A percentile compares a stretch with the other conserved stretches of the same genome.
These are phyloP conservation scores for Micropterix aruncella DNA, from an alignment of 2,888 invertebrate species.

Conservation along the genomic window DNA sequence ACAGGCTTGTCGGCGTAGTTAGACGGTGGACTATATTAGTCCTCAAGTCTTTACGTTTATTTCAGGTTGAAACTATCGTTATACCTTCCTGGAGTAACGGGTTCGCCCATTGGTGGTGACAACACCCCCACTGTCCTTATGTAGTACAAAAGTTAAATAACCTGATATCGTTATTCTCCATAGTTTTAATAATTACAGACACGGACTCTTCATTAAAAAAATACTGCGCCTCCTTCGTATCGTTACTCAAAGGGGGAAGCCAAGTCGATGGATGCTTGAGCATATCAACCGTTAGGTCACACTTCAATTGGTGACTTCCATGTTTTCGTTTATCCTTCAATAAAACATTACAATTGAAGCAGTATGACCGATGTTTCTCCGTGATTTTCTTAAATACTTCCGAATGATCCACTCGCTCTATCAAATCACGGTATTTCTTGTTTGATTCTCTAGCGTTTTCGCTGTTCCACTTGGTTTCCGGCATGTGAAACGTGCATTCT, in stretches of 20 bases:
- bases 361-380: slow-evolving; percentile 43
- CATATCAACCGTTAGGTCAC: slow-evolving; percentile 39
- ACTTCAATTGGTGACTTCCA: slow-evolving; percentile 36
- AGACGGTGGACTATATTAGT: no score
- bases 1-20: no score
- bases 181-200: slow-evolving; percentile 45
- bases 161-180: slow-evolving; percentile 44
- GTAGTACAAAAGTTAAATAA: slow-evolving; percentile 18
- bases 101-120: not conserved
- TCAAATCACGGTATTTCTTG: slow-evolving; percentile 29
- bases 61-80: not conserved
- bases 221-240: slow-evolving; percentile 79
- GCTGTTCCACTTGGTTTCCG: slow-evolving; percentile 37
- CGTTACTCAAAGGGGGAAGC: slow-evolving; percentile 53
- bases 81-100: slow-evolving; percentile 6
- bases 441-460: slow-evolving; percentile 31
- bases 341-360: slow-evolving; percentile 47
- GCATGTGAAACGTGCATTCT: slow-evolving; percentile 56
- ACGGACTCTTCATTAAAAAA: slow-evolving; percentile 61
- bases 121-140: not conserved
- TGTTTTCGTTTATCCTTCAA: slow-evolving; percentile 32
- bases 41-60: no score
- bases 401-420: slow-evolving; percentile 36
- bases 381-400: slow-evolving; percentile 35
- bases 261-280: slow-evolving; percentile 50